A percentile compares a stretch with the other conserved stretches of the same genome.
Evolutionary conservation across 92 coral and sea anemone genomes (phyloP).

Genomic region (Epizoanthus ramosus): DNA sequence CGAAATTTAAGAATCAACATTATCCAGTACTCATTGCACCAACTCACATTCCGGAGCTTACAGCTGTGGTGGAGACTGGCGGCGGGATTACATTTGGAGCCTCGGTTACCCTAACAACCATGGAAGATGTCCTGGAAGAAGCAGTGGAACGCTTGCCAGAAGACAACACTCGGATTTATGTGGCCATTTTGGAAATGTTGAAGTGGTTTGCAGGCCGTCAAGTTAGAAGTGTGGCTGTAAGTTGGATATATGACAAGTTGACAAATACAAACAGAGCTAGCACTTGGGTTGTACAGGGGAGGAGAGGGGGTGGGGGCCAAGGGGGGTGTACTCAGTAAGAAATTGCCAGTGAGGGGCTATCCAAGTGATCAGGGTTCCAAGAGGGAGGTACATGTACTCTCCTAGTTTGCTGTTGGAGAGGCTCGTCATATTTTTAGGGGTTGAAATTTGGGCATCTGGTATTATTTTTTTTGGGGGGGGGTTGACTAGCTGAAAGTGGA

Average conservation of each 20-base stretch:
- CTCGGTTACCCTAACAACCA: slow-evolving; percentile 69
- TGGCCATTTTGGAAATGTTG: slow-evolving; percentile 77
- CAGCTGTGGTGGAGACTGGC: slow-evolving; percentile 60
- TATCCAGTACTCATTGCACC: slow-evolving; percentile 82
- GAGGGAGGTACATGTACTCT: too few species aligned
- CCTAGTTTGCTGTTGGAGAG: too few species aligned
- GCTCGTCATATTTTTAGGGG: too few species aligned
- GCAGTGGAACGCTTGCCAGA: slow-evolving; percentile 63
- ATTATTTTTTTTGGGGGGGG: too few species aligned
- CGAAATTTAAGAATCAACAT: slow-evolving; percentile 79
- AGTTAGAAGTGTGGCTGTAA: slow-evolving; percentile 82
- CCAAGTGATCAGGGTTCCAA: too few species aligned
- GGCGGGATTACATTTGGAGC: slow-evolving; percentile 82
- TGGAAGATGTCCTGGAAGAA: slow-evolving; percentile 65
- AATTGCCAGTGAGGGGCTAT: too few species aligned
- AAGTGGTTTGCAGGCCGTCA: slow-evolving; percentile 94
- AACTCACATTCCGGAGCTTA: slow-evolving; percentile 82
- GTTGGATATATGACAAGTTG: slow-evolving; percentile 1
- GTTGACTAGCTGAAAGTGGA: too few species aligned
- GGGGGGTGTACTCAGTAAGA: too few species aligned
- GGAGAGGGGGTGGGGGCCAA: too few species aligned
- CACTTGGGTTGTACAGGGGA: too few species aligned
- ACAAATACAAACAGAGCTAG: too few species aligned
- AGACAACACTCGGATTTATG: slow-evolving; percentile 74
- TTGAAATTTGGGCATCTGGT: too few species aligned